Evolutionary conservation across 2,113 vertebrate species (phyloP), one percentile per base, ranked within the genome.

Genomic region (Phoxinus phoxinus): DNA sequence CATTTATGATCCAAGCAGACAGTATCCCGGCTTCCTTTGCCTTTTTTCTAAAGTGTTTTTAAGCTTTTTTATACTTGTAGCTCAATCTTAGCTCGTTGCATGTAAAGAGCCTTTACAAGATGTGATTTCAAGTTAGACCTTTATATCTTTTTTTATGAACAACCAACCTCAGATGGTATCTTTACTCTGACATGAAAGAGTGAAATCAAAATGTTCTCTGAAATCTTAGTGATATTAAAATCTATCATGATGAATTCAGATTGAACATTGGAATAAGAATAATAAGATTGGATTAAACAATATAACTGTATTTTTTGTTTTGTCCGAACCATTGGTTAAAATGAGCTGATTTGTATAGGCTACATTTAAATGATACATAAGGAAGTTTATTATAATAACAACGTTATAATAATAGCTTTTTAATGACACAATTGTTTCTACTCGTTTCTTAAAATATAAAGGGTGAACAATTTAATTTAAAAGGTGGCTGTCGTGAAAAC

Each of bases 1-100:
- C 35, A 44, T 81, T 61, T 65, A 21, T 30, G n/a, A 30, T 65
- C 78, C 37, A 81, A 35, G n/a, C 77, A 27, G 77, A 80, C 37
- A 11, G 3, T 15, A n/a, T 23, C 53, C 41, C 3, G 10, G 53
- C 53, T 59, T 59, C 32, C 21, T 37, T 78, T n/a, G 32, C 11
- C 8, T 81, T 63, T 3, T 80, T 63, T 61, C 12, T 2, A 15
- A 61, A 15, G 61, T 27, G 13, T 27, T 63, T 59, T 44, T 27
- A 23, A 41, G 32, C 44, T 44, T 2, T 6, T 80, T 9, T 80
- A 59, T 27, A 41, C 23, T 44, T 61, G 25, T 53, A 44, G 35
- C 53, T 80, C 32, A 59, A 25, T 46, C 78, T 46, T 27, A 19
- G n/a, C 25, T 78, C 1, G 21, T 32, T 8, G 23, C 61, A 51